phyloP scores from a whole-genome alignment of 2,113 vertebrate genomes.

The Bostrychus sinensis region DNA sequence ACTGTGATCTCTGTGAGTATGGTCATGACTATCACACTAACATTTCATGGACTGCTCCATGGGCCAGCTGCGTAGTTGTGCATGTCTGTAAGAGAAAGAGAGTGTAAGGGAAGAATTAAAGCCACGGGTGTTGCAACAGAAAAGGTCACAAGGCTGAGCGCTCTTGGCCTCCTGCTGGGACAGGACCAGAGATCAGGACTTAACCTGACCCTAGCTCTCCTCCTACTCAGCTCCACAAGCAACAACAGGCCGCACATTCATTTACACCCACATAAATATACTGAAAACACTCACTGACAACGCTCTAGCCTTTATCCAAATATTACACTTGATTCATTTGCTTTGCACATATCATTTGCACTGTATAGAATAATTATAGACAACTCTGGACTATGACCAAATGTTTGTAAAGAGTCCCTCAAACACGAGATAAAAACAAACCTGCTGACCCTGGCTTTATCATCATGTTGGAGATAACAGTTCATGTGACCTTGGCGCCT shows the following conservation, averaged over 20 bases:
- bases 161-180: conserved; percentile 34
- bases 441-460: conserved; percentile 59
- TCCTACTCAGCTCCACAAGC: conserved; percentile 2
- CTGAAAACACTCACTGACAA: not conserved
- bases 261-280: conserved; percentile 23
- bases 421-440: conserved; percentile 48
- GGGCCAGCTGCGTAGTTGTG: conserved; percentile 39
- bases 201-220: conserved; percentile 42
- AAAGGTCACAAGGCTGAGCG: conserved; percentile 30
- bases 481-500: conserved; percentile 60
- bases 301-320: not conserved
- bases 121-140: conserved; percentile 45
- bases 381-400: not conserved
- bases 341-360: not conserved
- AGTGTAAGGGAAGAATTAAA: conserved; percentile 11
- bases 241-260: conserved; percentile 17
- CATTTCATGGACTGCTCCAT: conserved; percentile 9
- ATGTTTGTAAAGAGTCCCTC: conserved; percentile 44
- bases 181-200: conserved; percentile 48
- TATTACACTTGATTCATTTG: not conserved
- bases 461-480: conserved; percentile 59
- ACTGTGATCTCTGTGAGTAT: too few species aligned
- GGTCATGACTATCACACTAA: too few species aligned
- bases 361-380: not conserved
- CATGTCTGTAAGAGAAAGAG: not conserved